These are phyloP conservation scores for Acanthococcus lagerstroemiae DNA, from an alignment of 2,888 invertebrate genomes.

Conservation along the genomic window DNA sequence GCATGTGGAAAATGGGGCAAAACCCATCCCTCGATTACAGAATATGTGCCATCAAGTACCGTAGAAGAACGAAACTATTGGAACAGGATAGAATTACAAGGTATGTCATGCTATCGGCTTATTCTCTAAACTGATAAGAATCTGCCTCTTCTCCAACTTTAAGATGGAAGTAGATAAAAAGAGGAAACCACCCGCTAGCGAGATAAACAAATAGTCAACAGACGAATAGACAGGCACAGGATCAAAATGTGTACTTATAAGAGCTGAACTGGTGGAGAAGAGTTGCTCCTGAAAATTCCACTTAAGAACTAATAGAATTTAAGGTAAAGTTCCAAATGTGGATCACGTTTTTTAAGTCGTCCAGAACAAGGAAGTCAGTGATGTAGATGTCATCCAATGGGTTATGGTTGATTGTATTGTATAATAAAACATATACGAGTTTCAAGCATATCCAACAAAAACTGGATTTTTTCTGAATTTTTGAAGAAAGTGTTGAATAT, in stretches of 20 bases:
- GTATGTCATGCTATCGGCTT: neutral
- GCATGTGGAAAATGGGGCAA: conserved; percentile 5
- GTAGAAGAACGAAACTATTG: neutral
- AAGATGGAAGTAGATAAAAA: neutral
- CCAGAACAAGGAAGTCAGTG: no score
- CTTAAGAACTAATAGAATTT: no score
- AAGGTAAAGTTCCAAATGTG: no score
- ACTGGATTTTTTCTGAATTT: no score
- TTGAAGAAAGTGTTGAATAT: no score
- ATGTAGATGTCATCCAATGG: no score
- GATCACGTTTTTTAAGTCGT: no score
- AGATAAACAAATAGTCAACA: neutral
- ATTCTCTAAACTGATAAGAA: neutral
- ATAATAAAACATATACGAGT: no score
- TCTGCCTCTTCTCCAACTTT: neutral
- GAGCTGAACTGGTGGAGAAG: no score
- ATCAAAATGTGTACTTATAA: neutral
- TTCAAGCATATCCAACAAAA: no score
- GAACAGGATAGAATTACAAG: neutral
- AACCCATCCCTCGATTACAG: conserved; percentile 35
- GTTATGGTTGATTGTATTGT: no score
- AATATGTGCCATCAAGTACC: conserved; percentile 37
- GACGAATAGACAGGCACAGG: neutral
- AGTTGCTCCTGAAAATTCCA: no score
- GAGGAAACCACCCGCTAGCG: neutral